Evolutionary conservation across 2,797 vertebrate genomes (phyloP).

Genomic region (Sebastes hubbsi): DNA sequence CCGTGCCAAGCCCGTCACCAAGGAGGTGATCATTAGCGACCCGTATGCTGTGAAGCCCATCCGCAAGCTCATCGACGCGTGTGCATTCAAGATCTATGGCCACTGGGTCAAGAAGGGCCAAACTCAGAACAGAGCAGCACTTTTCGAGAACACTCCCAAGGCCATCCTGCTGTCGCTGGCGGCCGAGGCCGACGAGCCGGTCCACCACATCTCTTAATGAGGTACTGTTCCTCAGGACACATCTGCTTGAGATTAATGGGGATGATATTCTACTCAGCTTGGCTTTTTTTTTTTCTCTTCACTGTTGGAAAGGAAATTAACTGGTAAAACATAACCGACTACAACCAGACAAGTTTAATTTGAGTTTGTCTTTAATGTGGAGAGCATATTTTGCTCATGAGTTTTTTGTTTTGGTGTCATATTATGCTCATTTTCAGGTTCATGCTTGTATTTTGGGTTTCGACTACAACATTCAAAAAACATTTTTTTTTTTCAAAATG

Average conservation of each 20-base stretch:
- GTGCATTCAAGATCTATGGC: conserved; percentile 95
- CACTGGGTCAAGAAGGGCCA: conserved; percentile 99
- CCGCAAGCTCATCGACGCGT: conserved; percentile 94
- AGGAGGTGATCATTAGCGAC: conserved; percentile 91
- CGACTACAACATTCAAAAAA: too few species aligned
- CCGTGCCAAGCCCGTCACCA: conserved; percentile 89
- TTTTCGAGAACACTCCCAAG: conserved; percentile 98
- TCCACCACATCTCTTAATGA: conserved; percentile 67
- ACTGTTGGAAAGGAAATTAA: not conserved
- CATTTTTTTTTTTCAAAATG: too few species aligned
- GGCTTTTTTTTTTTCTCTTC: not conserved
- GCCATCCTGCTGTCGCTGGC: conserved; percentile 88
- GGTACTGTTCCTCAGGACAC: not conserved
- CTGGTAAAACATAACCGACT: not conserved
- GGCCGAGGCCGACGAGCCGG: conserved; percentile 75
- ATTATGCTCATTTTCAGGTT: too few species aligned
- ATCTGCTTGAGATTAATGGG: not conserved
- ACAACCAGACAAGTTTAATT: not conserved
- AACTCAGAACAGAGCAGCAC: conserved; percentile 94
- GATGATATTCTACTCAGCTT: not conserved
- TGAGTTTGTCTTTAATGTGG: not conserved
- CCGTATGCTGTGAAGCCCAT: conserved; percentile 93
- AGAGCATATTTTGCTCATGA: not conserved
- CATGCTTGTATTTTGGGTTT: too few species aligned
- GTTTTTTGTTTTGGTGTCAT: not conserved